A percentile compares a stretch with the other conserved stretches of the same genome.
Evolutionary conservation across 2,888 invertebrate genomes (phyloP).

Genomic region (Stenolophus ochropezus): DNA sequence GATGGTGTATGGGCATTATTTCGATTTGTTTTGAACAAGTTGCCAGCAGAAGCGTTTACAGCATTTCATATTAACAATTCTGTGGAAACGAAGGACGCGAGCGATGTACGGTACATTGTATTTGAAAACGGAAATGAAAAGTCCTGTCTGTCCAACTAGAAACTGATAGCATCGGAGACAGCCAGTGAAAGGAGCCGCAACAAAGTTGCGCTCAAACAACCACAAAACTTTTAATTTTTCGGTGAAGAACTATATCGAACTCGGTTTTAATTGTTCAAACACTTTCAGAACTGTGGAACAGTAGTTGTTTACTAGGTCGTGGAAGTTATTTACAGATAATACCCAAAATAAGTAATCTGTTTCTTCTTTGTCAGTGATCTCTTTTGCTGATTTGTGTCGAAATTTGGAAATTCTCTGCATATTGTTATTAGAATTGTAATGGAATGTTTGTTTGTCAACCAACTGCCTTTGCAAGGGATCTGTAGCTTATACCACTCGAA

Average conservation of each 20-base stretch:
- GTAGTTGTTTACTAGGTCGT: no score
- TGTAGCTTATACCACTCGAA: no score
- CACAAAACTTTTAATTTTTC: slow-evolving; percentile 2
- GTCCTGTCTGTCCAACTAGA: slow-evolving; percentile 49
- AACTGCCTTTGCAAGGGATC: no score
- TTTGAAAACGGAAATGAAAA: slow-evolving; percentile 56
- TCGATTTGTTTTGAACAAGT: slow-evolving; percentile 13
- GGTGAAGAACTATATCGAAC: not conserved
- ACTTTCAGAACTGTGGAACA: no score
- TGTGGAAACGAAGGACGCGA: slow-evolving; percentile 32
- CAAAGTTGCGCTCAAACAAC: not conserved
- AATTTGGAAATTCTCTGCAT: no score
- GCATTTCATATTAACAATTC: slow-evolving; percentile 48
- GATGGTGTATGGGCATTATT: not conserved
- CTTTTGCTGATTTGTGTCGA: no score
- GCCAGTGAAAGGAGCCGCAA: not conserved
- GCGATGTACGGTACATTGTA: slow-evolving; percentile 38
- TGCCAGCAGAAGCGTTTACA: not conserved
- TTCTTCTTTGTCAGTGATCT: no score
- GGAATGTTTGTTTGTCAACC: no score
- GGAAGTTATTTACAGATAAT: no score
- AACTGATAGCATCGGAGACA: slow-evolving; percentile 45
- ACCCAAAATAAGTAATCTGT: no score
- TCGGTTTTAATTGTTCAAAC: not conserved
- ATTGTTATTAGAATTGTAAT: no score